Conservation (phyloP, 2,888 invertebrate species). For the Drosophila longiperda region DNA sequence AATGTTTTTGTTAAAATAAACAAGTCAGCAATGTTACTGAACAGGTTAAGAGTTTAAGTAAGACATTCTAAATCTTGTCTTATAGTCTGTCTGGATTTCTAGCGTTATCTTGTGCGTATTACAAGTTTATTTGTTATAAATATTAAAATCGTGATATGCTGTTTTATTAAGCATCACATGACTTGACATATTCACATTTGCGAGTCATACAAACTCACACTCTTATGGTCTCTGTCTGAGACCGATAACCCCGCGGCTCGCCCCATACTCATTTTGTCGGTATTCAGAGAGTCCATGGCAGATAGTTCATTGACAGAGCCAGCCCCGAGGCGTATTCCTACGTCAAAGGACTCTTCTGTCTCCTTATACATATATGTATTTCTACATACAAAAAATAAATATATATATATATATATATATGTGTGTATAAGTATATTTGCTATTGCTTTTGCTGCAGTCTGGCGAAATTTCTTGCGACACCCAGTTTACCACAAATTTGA, state of each 20-base stretch:
- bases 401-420: neutral
- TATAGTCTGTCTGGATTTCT: neutral
- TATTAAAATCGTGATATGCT: neutral
- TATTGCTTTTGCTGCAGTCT: constrained; percentile 26
- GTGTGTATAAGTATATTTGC: neutral
- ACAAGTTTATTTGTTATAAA: neutral
- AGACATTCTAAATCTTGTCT: neutral
- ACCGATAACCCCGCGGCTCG: neutral
- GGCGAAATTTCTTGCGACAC: constrained; percentile 1
- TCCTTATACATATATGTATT: neutral
- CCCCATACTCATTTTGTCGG: neutral
- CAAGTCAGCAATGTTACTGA: neutral
- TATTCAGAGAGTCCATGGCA: constrained; percentile 12
- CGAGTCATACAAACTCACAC: neutral
- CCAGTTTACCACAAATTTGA: constrained; percentile 20
- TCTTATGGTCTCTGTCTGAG: neutral
- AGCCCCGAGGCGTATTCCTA: neutral
- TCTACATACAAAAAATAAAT: too few species aligned
- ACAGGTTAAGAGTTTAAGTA: neutral
- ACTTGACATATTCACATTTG: neutral
- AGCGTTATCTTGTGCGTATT: neutral
- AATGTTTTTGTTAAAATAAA: neutral
- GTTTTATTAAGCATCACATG: neutral
- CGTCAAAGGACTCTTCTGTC: neutral
- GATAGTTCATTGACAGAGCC: constrained; percentile 23